Evolutionary conservation across 2,113 vertebrate species (phyloP).

Genomic region (Lanius ludovicianus): DNA sequence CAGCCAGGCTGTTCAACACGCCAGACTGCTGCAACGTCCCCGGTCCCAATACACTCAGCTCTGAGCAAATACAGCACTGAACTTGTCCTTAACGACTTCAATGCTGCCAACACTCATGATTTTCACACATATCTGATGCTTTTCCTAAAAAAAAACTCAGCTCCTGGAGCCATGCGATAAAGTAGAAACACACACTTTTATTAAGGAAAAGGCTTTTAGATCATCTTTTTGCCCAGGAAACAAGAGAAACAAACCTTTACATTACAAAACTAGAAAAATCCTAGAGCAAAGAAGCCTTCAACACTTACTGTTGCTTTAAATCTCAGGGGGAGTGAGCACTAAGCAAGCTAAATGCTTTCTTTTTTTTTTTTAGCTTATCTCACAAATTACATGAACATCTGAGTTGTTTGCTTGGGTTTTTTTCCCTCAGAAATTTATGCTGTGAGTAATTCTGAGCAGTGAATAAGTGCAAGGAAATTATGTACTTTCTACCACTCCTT

Average conservation of each 20-base stretch:
- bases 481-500: neutral
- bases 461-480: neutral
- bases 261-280: neutral
- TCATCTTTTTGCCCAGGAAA: neutral
- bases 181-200: neutral
- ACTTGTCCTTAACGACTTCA: neutral
- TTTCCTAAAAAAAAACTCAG: neutral
- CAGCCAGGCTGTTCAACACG: neutral
- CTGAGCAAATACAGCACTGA: neutral
- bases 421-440: neutral
- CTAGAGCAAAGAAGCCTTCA: neutral
- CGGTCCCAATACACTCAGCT: neutral
- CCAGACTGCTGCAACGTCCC: neutral
- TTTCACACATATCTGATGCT: constrained; percentile 27
- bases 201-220: neutral
- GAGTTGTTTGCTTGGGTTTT: neutral
- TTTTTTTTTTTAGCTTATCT: neutral
- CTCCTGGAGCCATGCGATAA: neutral
- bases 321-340: neutral
- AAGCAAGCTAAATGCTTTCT: neutral
- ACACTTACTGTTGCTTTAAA: neutral
- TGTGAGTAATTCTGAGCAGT: neutral
- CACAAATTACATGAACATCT: neutral
- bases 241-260: neutral
- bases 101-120: neutral